These are phyloP conservation scores for Sapajus apella DNA, from an alignment of 2,113 vertebrate species.

Conservation along the genomic window DNA sequence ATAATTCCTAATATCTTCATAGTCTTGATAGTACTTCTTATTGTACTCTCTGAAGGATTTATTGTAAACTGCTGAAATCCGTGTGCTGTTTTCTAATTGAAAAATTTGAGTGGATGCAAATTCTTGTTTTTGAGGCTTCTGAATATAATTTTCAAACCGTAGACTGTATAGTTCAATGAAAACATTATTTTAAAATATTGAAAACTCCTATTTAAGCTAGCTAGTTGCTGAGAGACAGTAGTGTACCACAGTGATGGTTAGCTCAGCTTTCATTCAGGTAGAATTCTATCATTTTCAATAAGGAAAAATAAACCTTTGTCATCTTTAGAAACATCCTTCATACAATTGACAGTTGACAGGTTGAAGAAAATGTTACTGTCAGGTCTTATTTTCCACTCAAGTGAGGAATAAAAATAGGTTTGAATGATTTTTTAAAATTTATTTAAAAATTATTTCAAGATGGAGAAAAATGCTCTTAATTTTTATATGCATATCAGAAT, in stretches of 20 bases:
- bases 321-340: conserved; percentile 61
- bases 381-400: conserved; percentile 75
- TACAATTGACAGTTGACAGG: conserved; percentile 66
- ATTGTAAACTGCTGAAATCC: conserved; percentile 3
- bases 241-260: neutral
- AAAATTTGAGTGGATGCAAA: conserved; percentile 37
- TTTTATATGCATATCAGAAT: conserved; percentile 5
- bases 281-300: conserved; percentile 66
- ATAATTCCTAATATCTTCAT: neutral
- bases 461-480: conserved; percentile 51
- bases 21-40: conserved; percentile 31
- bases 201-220: conserved; percentile 52
- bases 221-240: neutral
- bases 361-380: conserved; percentile 75
- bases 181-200: conserved; percentile 50
- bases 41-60: conserved; percentile 25
- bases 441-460: conserved; percentile 68
- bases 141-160: neutral
- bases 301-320: conserved; percentile 58
- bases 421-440: conserved; percentile 42
- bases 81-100: neutral
- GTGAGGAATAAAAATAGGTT: conserved; percentile 68
- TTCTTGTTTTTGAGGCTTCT: conserved; percentile 25
- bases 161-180: conserved; percentile 19
- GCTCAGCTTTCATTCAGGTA: neutral